Evolutionary conservation across 2,888 invertebrate genomes (phyloP), one percentile per base, ranked within the genome.

Genomic region (Acleris holmiana): DNA sequence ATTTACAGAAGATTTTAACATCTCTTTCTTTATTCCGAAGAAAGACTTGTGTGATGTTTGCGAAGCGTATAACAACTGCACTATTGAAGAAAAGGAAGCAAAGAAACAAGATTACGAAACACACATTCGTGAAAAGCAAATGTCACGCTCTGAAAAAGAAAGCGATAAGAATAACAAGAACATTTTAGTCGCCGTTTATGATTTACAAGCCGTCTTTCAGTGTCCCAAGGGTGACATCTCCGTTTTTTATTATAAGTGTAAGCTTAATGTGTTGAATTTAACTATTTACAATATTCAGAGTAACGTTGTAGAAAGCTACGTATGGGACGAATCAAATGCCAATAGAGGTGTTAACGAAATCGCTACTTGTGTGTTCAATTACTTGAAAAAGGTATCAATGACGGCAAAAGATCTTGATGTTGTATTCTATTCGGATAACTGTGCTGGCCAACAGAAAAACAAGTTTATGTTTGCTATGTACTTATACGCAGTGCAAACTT

Each of bases 301-400:
- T 23, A 68, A 69, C 40, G 29, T 47, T 53, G 70, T 68, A 25
- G 72, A 78, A 46, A 67, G 77, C 67, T 80, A 73, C 69, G 70
- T 83, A 41, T 82, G 82, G 80, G 75, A 83, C 61, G 78, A 84
- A 64, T 71, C 75, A 5, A 64, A 76, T 23, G 79, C 75, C 1
- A 68, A 77, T 54, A 70, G 80, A 68, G 81, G 80, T 66, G 74
- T 73, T 10, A 75, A 76, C 56, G 79, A 80, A 68, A 74, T 82
- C 57, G 81, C 71, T 13, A 75, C 76, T n/a, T 82, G 78, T 63
- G 72, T 82, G 50, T 75, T 68, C 46, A 73, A 77, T 50, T 82
- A 77, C 62, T 21, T 83, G 6, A 64, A 74, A 66, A 65, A 73
- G 40, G 54, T 72, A 63, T 69, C 71, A 2, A 51, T 54, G 51